These are phyloP conservation scores for Enteromius trimaculatus DNA, from an alignment of 2,797 vertebrate species.

Conservation along the genomic window DNA sequence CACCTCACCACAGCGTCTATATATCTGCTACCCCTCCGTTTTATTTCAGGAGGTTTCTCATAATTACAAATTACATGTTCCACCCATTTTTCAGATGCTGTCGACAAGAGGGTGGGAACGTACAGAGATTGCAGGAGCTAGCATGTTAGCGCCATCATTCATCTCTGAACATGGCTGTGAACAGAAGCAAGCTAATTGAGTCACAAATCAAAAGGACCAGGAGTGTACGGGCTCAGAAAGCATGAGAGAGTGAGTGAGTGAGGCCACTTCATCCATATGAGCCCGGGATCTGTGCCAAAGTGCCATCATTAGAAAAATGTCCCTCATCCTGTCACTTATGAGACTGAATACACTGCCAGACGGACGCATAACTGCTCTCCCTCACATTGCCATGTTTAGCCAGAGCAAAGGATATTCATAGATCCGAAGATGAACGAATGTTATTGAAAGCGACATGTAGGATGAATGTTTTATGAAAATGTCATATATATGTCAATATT, in stretches of 20 bases:
- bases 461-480: slow-evolving; percentile 11
- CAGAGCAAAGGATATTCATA: slow-evolving; percentile 6
- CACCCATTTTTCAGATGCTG: slow-evolving; percentile 37
- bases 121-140: slow-evolving; percentile 59
- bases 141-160: slow-evolving; percentile 65
- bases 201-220: slow-evolving; percentile 56
- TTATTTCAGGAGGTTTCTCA: slow-evolving; percentile 40
- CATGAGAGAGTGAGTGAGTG: slow-evolving; percentile 35
- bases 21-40: slow-evolving; percentile 36
- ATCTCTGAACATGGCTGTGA: slow-evolving; percentile 59
- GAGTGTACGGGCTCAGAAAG: slow-evolving; percentile 28
- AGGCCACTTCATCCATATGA: slow-evolving; percentile 42
- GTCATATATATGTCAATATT: background rate
- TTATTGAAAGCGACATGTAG: background rate
- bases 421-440: slow-evolving; percentile 1
- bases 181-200: slow-evolving; percentile 54
- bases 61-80: slow-evolving; percentile 50
- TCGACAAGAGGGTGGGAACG: slow-evolving; percentile 22
- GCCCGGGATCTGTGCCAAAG: slow-evolving; percentile 58
- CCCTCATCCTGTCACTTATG: slow-evolving; percentile 60
- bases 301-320: slow-evolving; percentile 70
- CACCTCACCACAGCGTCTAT: slow-evolving; percentile 36
- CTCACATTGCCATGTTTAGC: background rate
- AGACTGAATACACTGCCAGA: slow-evolving; percentile 61
- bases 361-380: slow-evolving; percentile 58